These are phyloP conservation scores for Plotosus lineatus DNA, from an alignment of 2,113 vertebrate genomes.

Conservation along the genomic window DNA sequence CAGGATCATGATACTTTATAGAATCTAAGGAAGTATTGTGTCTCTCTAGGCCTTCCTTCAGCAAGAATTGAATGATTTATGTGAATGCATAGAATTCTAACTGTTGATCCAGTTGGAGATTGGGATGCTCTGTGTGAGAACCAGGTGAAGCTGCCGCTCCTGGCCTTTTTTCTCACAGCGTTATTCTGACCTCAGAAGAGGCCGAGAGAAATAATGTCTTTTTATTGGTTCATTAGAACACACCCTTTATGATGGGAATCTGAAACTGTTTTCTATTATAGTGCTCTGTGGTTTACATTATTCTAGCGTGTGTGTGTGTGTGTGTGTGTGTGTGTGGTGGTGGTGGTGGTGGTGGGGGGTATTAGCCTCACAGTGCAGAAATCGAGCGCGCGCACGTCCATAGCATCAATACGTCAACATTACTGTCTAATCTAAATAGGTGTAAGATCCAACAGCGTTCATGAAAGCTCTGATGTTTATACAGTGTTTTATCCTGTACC, in stretches of 20 bases:
- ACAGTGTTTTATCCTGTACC: no score
- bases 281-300: not conserved
- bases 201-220: not conserved
- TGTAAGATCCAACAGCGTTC: not conserved
- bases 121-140: not conserved
- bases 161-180: not conserved
- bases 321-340: no score
- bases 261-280: no score
- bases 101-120: not conserved
- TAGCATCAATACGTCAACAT: constrained; percentile 29
- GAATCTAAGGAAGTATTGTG: no score
- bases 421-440: not conserved
- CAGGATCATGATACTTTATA: no score
- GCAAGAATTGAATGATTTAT: not conserved
- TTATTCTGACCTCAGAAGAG: not conserved
- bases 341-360: no score
- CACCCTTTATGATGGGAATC: not conserved
- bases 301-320: no score
- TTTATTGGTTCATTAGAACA: no score
- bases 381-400: not conserved
- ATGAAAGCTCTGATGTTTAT: no score
- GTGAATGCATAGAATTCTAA: not conserved
- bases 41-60: not conserved
- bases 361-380: not conserved
- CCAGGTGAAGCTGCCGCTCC: not conserved